Conservation (phyloP, 2,113 vertebrate species). For the Pelusios castaneus region DNA sequence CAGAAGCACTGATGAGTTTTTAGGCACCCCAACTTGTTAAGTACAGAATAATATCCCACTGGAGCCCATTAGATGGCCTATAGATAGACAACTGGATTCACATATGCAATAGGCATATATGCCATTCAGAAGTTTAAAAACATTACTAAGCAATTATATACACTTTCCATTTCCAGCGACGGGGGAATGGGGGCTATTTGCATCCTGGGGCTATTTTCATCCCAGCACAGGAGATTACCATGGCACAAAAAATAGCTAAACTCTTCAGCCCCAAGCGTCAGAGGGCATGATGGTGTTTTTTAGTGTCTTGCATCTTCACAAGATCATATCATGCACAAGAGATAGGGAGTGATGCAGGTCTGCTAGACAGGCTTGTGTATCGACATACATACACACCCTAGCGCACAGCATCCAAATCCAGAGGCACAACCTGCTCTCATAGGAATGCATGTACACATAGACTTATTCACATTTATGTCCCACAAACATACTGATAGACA, state of each 20-base stretch:
- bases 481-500: not conserved
- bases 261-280: not conserved
- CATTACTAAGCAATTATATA: constrained; percentile 53
- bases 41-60: constrained; percentile 30
- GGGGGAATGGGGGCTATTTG: not conserved
- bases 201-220: not conserved
- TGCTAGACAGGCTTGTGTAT: not conserved
- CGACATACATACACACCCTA: not conserved
- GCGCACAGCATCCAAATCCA: not conserved
- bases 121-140: constrained; percentile 48
- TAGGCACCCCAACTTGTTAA: constrained; percentile 35
- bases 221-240: constrained; percentile 15
- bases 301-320: no score
- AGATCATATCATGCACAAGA: not conserved
- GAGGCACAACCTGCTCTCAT: not conserved
- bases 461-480: not conserved
- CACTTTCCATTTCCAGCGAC: constrained; percentile 30
- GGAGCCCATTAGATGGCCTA: constrained; percentile 75
- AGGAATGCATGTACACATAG: not conserved
- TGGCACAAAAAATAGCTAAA: not conserved
- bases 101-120: not conserved
- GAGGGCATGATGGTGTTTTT: not conserved
- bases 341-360: no score
- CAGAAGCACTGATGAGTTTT: constrained; percentile 62
- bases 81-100: constrained; percentile 49